Conservation (phyloP, 2,888 invertebrate species). For the Trachelus troglodyta region DNA sequence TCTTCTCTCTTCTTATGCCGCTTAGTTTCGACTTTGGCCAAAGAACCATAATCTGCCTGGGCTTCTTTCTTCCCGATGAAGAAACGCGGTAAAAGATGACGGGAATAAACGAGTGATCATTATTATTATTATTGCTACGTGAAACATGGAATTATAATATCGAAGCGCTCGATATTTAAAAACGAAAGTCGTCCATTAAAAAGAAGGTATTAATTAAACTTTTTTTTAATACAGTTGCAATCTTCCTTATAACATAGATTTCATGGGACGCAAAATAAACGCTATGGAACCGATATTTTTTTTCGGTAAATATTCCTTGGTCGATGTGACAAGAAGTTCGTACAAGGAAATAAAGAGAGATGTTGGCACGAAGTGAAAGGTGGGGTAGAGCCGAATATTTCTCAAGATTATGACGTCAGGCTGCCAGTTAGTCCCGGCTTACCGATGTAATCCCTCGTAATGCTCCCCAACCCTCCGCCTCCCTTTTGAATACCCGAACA, state of each 20-base stretch:
- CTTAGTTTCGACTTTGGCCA: conserved; percentile 25
- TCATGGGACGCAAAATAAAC: not conserved
- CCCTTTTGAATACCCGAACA: not conserved
- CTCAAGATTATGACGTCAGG: conserved; percentile 65
- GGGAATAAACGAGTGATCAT: not conserved
- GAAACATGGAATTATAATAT: not conserved
- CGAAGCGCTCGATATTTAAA: not conserved
- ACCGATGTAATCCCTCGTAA: conserved; percentile 65
- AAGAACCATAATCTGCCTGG: conserved; percentile 24
- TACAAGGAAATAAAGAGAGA: not conserved
- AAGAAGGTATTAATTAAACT: not conserved
- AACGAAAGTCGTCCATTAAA: not conserved
- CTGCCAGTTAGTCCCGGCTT: conserved; percentile 62
- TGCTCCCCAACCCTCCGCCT: conserved; percentile 35
- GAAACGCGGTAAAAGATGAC: not conserved
- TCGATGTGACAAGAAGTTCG: not conserved
- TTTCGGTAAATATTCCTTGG: not conserved
- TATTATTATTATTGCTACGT: not conserved
- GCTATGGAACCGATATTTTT: not conserved
- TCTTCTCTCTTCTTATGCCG: conserved; percentile 10
- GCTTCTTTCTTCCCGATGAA: not conserved
- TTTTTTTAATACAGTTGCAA: not conserved
- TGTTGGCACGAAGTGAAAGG: not conserved
- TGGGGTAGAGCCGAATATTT: conserved; percentile 55
- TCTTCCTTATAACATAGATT: not conserved